Conservation (phyloP, 2,113 vertebrate genomes). For the Pholis gunnellus region DNA sequence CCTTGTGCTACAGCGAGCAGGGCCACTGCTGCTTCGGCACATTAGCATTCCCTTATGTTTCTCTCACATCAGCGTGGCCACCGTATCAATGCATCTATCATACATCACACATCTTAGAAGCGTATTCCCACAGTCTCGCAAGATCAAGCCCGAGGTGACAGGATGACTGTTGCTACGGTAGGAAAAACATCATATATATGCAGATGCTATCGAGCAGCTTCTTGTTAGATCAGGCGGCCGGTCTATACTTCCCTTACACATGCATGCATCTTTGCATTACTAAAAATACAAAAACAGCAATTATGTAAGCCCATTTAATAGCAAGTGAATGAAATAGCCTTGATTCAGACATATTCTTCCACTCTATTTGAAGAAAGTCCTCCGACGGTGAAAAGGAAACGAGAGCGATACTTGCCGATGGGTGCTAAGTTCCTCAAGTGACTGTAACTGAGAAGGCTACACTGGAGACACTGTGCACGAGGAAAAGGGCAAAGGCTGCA, state of each 20-base stretch:
- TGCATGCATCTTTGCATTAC: background rate
- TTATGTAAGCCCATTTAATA: background rate
- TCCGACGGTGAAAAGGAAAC: slow-evolving; percentile 54
- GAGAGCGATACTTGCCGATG: slow-evolving; percentile 30
- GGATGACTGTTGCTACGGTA: background rate
- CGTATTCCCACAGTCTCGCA: background rate
- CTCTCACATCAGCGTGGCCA: slow-evolving; percentile 51
- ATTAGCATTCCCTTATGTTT: slow-evolving; percentile 78
- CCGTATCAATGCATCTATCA: slow-evolving; percentile 44
- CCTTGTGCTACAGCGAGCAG: slow-evolving; percentile 72
- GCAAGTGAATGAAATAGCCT: slow-evolving; percentile 19
- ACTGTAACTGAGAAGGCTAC: slow-evolving; percentile 56
- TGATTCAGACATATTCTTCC: background rate
- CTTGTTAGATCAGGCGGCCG: background rate
- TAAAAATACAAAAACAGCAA: slow-evolving; percentile 1
- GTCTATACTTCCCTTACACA: background rate
- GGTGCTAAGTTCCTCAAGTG: slow-evolving; percentile 55
- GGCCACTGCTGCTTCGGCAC: slow-evolving; percentile 60
- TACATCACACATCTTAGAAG: background rate
- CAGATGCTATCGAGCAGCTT: slow-evolving; percentile 10
- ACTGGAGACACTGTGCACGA: slow-evolving; percentile 42
- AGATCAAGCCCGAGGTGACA: background rate
- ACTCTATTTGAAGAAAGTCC: slow-evolving; percentile 12
- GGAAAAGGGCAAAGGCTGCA: slow-evolving; percentile 70
- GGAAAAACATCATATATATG: background rate